Evolutionary conservation across 2,113 vertebrate species (phyloP).

Genomic region (Puntigrus tetrazona): DNA sequence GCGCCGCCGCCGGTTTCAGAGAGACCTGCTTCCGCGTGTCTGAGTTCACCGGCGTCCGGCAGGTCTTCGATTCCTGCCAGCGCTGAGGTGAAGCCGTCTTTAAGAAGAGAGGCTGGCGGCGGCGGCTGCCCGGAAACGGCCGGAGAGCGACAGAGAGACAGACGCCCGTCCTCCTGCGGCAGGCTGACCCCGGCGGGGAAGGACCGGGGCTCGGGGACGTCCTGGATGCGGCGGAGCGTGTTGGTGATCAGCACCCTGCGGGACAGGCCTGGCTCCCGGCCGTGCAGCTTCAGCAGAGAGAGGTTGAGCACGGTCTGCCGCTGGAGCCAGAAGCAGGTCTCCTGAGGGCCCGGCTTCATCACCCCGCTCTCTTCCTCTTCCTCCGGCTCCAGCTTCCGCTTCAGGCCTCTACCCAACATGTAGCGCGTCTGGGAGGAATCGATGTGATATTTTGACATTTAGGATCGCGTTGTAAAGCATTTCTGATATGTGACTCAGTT

Average conservation of each 20-base stretch:
- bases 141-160: slow-evolving; percentile 43
- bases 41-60: not conserved
- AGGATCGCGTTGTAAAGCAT: too few species aligned
- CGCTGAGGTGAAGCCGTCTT: slow-evolving; percentile 88
- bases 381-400: slow-evolving; percentile 88
- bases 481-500: too few species aligned
- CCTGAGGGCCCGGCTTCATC: slow-evolving; percentile 73
- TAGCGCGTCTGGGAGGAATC: slow-evolving; percentile 80
- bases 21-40: not conserved
- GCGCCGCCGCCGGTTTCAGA: not conserved
- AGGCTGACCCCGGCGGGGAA: not conserved
- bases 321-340: slow-evolving; percentile 86
- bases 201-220: slow-evolving; percentile 56
- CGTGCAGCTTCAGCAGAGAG: slow-evolving; percentile 91
- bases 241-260: slow-evolving; percentile 91
- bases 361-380: slow-evolving; percentile 84
- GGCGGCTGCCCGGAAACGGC: slow-evolving; percentile 45
- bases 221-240: slow-evolving; percentile 86
- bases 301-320: slow-evolving; percentile 93
- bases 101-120: slow-evolving; percentile 66
- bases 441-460: too few species aligned
- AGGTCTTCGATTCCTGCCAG: slow-evolving; percentile 90
- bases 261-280: slow-evolving; percentile 84
- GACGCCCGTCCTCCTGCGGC: not conserved
- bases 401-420: slow-evolving; percentile 91